Evolutionary conservation across 23 tunicate species (phyloP), one percentile per base, ranked within the genome.

Genomic region (Botrylloides violaceus): DNA sequence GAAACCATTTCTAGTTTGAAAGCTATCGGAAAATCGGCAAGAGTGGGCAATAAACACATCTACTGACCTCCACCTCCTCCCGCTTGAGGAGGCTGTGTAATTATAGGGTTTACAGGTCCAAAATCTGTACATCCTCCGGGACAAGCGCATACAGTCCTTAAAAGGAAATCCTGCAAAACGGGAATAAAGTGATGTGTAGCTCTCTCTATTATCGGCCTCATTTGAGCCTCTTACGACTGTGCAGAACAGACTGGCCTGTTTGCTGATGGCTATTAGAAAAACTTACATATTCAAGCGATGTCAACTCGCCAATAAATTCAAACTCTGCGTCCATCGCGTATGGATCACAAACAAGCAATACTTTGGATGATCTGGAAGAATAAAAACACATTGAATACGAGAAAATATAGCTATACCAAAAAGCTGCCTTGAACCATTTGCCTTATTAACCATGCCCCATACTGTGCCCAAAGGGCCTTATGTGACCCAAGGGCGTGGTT

Each of bases 281-380:
- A 78, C 94, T 87, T 61, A 87, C 96, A 34, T 87, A 87, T 81
- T 87, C 82, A 0, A 75, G 76, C 9, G 58, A 70, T 9, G 76
- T 71, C 49, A 82, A 80, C 61, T 87, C 96, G 3, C 96, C 87
- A 15, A 87, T 35, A 76, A 87, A 87, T 35, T 79, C 56, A 27
- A 85, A 73, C 7, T 7, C 9, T 33, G 78, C 82, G 26, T 79
- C 76, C 0, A 28, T 48, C 1, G 66, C 43, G 12, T 21, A 36
- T 12, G 78, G 77, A 9, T 66, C 70, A 47, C 88, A 83, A 58
- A 66, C 31, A 21, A 83, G 71, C 29, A 37, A 22, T 2, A 83
- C 88, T 24, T 64, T 35, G 19, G 88, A 76, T 19, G 37, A 26
- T 31, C 88, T 83, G 58, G 30, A 28, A 60, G 30, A 1, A 43